Conservation (phyloP, 1,140 invertebrate species). For the Charaxes varanes region DNA sequence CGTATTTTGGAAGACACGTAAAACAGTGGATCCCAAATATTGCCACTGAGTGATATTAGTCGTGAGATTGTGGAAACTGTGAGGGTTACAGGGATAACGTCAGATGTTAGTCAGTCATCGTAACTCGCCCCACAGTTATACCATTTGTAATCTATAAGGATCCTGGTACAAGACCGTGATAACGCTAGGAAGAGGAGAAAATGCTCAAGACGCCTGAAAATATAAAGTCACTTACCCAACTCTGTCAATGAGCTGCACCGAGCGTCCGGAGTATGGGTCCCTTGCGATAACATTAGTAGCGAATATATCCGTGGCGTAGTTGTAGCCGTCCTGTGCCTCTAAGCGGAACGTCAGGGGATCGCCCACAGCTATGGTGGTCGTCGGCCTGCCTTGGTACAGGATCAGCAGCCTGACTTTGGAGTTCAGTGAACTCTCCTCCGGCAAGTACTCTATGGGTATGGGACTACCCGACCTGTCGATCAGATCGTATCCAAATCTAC, state of each 20-base stretch:
- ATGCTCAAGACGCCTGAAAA: too few species aligned
- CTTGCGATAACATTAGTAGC: constrained; percentile 94
- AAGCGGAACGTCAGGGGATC: constrained; percentile 92
- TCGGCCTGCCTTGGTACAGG: constrained; percentile 91
- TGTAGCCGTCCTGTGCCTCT: constrained; percentile 92
- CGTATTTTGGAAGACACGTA: too few species aligned
- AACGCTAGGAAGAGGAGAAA: too few species aligned
- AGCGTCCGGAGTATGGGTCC: constrained; percentile 92
- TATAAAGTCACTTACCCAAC: constrained; percentile 79
- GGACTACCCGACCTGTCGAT: constrained; percentile 87
- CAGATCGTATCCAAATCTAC: constrained; percentile 58
- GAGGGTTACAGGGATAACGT: too few species aligned
- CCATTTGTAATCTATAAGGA: too few species aligned
- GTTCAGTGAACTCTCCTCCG: constrained; percentile 91
- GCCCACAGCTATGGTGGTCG: constrained; percentile 94
- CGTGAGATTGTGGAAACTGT: too few species aligned
- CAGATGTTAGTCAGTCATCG: too few species aligned
- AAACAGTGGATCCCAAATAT: too few species aligned
- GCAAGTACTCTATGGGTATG: constrained; percentile 92
- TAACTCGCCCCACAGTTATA: too few species aligned
- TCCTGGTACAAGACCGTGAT: too few species aligned
- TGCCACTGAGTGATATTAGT: too few species aligned
- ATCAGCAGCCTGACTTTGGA: constrained; percentile 90
- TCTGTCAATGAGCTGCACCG: constrained; percentile 91
- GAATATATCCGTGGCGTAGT: constrained; percentile 92